A percentile compares a stretch with the other conserved stretches of the same genome.
Evolutionary conservation across 2,888 invertebrate species (phyloP).

Genomic region (Fissipunctia ypsillon): DNA sequence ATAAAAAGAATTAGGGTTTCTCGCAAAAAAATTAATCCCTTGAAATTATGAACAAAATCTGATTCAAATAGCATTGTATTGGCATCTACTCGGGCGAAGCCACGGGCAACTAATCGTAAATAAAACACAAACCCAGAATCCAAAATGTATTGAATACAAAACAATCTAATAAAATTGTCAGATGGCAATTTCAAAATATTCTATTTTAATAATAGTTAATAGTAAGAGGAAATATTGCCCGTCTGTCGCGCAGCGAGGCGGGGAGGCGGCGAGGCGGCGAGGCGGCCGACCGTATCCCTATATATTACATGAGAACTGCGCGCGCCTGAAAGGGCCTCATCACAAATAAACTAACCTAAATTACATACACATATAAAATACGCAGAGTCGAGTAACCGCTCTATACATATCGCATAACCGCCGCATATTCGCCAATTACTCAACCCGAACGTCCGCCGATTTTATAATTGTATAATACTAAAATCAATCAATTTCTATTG

Average conservation of each 20-base stretch:
- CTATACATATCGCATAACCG: conserved; percentile 2
- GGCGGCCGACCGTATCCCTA: conserved; percentile 63
- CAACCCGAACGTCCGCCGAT: conserved; percentile 62
- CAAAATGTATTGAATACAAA: conserved; percentile 90
- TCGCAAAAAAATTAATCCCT: too few species aligned
- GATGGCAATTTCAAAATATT: conserved; percentile 87
- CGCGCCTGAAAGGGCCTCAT: conserved; percentile 66
- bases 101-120: too few species aligned
- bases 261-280: conserved; percentile 52
- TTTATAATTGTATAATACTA: conserved; percentile 72
- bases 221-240: conserved; percentile 73
- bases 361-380: conserved; percentile 73
- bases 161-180: conserved; percentile 89
- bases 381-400: conserved; percentile 58
- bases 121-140: conserved; percentile 80
- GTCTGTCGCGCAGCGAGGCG: conserved; percentile 57
- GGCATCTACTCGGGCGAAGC: too few species aligned
- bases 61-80: too few species aligned
- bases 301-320: conserved; percentile 72
- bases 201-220: conserved; percentile 85
- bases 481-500: conserved; percentile 63
- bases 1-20: too few species aligned
- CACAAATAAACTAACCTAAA: conserved; percentile 78
- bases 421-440: conserved; percentile 32
- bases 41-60: too few species aligned